Evolutionary conservation across 2,888 invertebrate genomes (phyloP), one percentile per base, ranked within the genome.

Genomic region (Ditylenchus weischeri): DNA sequence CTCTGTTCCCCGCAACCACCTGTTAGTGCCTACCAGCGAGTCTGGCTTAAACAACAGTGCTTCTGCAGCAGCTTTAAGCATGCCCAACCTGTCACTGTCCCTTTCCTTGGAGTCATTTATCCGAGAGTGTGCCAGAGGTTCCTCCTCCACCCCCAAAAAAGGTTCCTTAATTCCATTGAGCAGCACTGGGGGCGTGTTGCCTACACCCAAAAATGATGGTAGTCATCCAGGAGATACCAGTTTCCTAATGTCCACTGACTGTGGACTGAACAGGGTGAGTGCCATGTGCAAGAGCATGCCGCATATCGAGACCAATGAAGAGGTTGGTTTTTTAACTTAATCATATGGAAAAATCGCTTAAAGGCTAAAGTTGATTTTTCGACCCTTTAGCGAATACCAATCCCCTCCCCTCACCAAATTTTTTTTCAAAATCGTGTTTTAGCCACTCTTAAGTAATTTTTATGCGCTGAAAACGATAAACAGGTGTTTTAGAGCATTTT

Each of bases 61-160:
- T n/a, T 62, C 62, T 2, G 54, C 54, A 29, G 21, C 21, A 23
- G 49, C 43, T 47, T n/a, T 62, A 8, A 62, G 62, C 18, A 62
- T 62, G 62, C 62, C 62, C 0, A 62, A 62, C n/a, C 29, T 62
- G 8, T 62, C 62, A 10, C 3, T 62, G 43, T 47, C 62, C 23
- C 48, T 62, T 62, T 62, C 62, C 47, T 47, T 62, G n/a, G 62
- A 62, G 29, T 62, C 62, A n/a, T 62, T 62, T 23, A 62, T 62
- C 6, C 62, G 62, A 38, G 62, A 62, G 13, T 62, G 62, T 47
- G 62, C 62, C n/a, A 38, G 48, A 36, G 62, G 62, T 13, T 13
- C 47, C 7, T 62, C 48, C n/a, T 62, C 62, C 19, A 62, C 62
- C 5, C 62, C 62, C 8, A 62, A 62, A n/a, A 36, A 47, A 36